These are phyloP conservation scores for Papio anubis DNA, from an alignment of 2,113 vertebrate genomes.

Conservation along the genomic window DNA sequence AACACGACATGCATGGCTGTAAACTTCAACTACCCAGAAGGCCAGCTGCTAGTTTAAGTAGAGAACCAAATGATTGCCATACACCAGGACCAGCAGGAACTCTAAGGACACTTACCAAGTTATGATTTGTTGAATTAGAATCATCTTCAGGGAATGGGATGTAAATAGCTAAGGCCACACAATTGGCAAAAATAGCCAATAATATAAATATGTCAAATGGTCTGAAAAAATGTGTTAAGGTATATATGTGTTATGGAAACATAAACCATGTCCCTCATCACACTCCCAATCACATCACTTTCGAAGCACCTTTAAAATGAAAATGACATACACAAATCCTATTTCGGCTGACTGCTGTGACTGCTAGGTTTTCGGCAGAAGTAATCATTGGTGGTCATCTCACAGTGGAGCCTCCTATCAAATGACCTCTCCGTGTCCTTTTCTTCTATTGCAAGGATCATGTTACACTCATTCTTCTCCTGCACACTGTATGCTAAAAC, in stretches of 20 bases:
- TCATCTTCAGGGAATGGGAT: slow-evolving; percentile 99
- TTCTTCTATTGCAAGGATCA: slow-evolving; percentile 16
- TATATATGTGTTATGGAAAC: slow-evolving; percentile 61
- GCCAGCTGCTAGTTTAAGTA: not conserved
- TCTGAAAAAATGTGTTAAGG: slow-evolving; percentile 93
- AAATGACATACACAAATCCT: not conserved
- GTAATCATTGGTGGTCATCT: slow-evolving; percentile 11
- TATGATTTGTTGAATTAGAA: slow-evolving; percentile 99
- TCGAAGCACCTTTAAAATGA: slow-evolving; percentile 54
- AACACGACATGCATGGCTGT: not conserved
- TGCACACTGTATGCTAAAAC: slow-evolving; percentile 57
- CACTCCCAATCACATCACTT: slow-evolving; percentile 36
- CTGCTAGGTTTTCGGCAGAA: not conserved
- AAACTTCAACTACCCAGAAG: slow-evolving; percentile 30
- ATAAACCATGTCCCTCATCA: slow-evolving; percentile 39
- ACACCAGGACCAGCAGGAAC: slow-evolving; percentile 34
- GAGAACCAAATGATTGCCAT: not conserved
- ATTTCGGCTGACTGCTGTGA: slow-evolving; percentile 30
- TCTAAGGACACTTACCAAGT: slow-evolving; percentile 93
- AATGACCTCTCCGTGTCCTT: slow-evolving; percentile 43
- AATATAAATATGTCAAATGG: slow-evolving; percentile 99
- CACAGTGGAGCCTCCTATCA: slow-evolving; percentile 30
- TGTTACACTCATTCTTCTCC: slow-evolving; percentile 42
- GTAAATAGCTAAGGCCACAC: slow-evolving; percentile 99
- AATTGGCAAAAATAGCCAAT: slow-evolving; percentile 99